phyloP scores from a whole-genome alignment of 2,113 vertebrate genomes.

The Girardinichthys multiradiatus region DNA sequence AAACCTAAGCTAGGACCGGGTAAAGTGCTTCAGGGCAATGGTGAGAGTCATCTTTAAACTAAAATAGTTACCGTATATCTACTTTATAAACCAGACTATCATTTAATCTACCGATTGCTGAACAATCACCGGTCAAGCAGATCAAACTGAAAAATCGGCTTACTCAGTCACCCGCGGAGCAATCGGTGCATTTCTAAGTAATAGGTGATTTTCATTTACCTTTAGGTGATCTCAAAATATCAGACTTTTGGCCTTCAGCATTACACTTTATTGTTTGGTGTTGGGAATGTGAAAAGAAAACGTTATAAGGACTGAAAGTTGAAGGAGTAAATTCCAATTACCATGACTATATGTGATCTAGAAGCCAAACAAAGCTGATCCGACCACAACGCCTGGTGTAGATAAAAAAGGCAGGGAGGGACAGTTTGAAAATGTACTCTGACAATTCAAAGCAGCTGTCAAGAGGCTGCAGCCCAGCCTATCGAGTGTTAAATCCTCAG shows the following conservation, averaged over 20 bases:
- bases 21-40: too few species aligned
- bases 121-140: too few species aligned
- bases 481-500: conserved; percentile 44
- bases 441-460: conserved; percentile 62
- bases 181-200: neutral
- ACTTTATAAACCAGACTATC: too few species aligned
- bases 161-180: neutral
- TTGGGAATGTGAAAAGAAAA: neutral
- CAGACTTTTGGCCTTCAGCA: neutral
- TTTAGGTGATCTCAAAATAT: conserved; percentile 11
- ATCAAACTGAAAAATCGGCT: neutral
- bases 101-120: too few species aligned
- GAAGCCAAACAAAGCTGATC: conserved; percentile 46
- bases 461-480: conserved; percentile 44
- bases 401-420: conserved; percentile 30
- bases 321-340: conserved; percentile 53
- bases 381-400: conserved; percentile 43
- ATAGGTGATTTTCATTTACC: neutral
- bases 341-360: conserved; percentile 23
- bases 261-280: neutral
- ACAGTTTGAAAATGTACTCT: conserved; percentile 44
- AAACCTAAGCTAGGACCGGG: too few species aligned
- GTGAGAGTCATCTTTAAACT: too few species aligned
- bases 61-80: too few species aligned
- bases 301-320: conserved; percentile 26